Evolutionary conservation across 2,888 invertebrate species (phyloP).

Genomic region (Cephus runcator): DNA sequence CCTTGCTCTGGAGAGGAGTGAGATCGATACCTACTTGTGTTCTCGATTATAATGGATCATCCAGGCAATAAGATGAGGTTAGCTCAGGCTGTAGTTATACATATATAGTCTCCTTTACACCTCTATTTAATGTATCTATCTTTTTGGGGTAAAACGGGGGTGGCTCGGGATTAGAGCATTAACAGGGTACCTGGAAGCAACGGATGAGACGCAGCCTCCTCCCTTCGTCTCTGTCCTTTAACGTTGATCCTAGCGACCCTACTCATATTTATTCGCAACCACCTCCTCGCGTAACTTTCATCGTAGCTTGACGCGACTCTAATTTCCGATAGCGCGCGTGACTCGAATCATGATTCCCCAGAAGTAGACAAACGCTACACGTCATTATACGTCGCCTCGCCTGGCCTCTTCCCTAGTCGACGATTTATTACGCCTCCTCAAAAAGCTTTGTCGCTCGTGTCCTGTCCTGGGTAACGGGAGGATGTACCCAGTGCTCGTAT

Average conservation of each 20-base stretch:
- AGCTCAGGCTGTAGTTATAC: neutral
- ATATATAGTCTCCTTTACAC: neutral
- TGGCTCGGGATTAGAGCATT: neutral
- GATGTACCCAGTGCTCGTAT: neutral
- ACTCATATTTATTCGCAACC: constrained; percentile 19
- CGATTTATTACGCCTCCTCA: constrained; percentile 6
- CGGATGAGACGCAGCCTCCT: neutral
- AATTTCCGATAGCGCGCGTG: constrained; percentile 63
- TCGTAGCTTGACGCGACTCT: constrained; percentile 52
- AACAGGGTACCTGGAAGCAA: neutral
- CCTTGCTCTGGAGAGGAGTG: constrained; percentile 6
- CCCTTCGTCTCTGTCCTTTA: neutral
- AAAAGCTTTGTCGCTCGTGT: neutral
- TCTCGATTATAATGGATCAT: neutral
- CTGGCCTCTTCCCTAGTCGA: neutral
- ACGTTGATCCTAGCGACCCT: neutral
- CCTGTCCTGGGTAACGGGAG: neutral
- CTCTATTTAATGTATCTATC: neutral
- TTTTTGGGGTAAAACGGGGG: neutral
- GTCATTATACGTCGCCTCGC: neutral
- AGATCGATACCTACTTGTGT: constrained; percentile 17
- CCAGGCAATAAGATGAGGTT: neutral
- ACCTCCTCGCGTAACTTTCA: constrained; percentile 19
- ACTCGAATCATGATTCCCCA: constrained; percentile 47
- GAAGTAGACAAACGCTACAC: neutral